Evolutionary conservation across 2,113 vertebrate species (phyloP), one percentile per base, ranked within the genome.

Genomic region (Elephantulus edwardii): DNA sequence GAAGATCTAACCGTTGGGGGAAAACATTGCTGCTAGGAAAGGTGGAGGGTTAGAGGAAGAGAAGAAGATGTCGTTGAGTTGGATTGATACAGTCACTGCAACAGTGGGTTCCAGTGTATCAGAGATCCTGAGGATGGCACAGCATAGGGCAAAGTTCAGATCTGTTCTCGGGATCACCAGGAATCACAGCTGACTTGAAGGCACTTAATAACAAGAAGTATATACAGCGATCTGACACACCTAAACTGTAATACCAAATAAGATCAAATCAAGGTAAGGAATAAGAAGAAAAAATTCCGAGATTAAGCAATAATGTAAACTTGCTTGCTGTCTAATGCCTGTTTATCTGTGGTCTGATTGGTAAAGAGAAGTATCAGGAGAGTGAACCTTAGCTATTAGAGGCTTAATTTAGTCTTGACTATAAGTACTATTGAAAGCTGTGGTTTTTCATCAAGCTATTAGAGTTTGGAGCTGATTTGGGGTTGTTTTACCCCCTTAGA

Each of bases 211-310:
- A n/a, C n/a, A n/a, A n/a, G n/a, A 66, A 2, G 35, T 50, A 64
- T 64, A 38, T 75, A 81, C 24, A 60, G 10, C 26, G 26, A 60
- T 30, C 54, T 56, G 54, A 68, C 4, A 42, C 46, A 64, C 58
- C 35, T 77, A 80, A 91, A 92, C 82, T 70, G 92, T 5, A 74
- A 76, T 10, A 80, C 30, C 24, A 78, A 62, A 87, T 50, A 72
- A 96, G 90, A 33, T 33, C 90, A 91, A 54, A 4, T 54, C 11
- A 79, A 85, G 16, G 50, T 42, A 4, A 24, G 40, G 19, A 84
- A 83, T 46, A 46, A 80, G 83, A 88, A 76, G 35, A 26, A 77
- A 91, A 88, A 75, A 8, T 56, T 85, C 58, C 75, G 62, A 91
- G 85, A 88, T 70, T 60, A 16, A 78, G 6, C 44, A 71, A 28